Conservation (phyloP, 1,140 invertebrate genomes). For the Ericerus pela region DNA sequence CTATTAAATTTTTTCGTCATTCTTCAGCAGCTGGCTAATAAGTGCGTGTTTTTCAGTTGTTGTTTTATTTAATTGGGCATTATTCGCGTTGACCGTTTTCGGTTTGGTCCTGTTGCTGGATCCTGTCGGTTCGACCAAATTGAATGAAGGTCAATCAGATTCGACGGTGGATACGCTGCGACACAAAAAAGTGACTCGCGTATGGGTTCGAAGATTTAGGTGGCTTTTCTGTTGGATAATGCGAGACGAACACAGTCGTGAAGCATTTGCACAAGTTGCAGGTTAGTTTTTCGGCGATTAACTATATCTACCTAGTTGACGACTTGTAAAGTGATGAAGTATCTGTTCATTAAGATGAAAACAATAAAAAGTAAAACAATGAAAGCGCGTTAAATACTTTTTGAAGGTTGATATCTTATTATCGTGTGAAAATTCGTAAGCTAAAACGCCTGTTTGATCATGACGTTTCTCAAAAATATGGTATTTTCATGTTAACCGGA, state of each 20-base stretch:
- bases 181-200: constrained; percentile 37
- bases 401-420: too few relatives aligned
- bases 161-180: constrained; percentile 26
- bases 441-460: too few relatives aligned
- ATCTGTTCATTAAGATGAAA: too few relatives aligned
- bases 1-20: background rate
- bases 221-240: constrained; percentile 67
- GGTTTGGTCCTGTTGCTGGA: constrained; percentile 64
- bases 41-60: constrained; percentile 40
- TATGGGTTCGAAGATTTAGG: constrained; percentile 54
- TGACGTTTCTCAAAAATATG: too few relatives aligned
- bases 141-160: constrained; percentile 31
- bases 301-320: background rate
- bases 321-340: background rate
- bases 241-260: constrained; percentile 57
- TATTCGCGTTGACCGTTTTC: constrained; percentile 54
- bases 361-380: too few relatives aligned
- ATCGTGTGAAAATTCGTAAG: too few relatives aligned
- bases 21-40: constrained; percentile 14
- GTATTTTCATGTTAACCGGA: too few relatives aligned
- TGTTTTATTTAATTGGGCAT: constrained; percentile 64
- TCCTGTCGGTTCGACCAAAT: constrained; percentile 53
- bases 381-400: too few relatives aligned
- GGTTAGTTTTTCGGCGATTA: constrained; percentile 34
- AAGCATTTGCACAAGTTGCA: constrained; percentile 71